Conservation (phyloP, 2,888 invertebrate genomes). For the Oxyteleia sp. region DNA sequence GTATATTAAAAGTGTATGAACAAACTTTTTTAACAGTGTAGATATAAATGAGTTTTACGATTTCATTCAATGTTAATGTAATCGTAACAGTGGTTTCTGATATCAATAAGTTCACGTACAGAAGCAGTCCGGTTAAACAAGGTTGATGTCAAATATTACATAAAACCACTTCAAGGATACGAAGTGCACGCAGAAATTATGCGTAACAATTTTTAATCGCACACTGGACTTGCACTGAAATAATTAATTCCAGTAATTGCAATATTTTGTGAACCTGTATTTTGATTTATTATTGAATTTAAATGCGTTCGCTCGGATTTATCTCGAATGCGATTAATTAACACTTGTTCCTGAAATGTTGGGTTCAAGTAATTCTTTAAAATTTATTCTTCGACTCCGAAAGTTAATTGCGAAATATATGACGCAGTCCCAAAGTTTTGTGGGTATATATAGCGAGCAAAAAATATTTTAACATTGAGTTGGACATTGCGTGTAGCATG, state of each 20-base stretch:
- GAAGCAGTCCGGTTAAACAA: conserved; percentile 50
- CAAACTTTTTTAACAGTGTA: no score
- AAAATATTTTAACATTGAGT: conserved; percentile 6
- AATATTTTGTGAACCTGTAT: conserved; percentile 7
- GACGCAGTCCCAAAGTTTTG: not conserved
- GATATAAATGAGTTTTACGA: no score
- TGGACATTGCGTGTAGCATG: not conserved
- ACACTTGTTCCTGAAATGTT: conserved; percentile 33
- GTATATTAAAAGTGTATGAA: no score
- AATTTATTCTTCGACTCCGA: conserved; percentile 9
- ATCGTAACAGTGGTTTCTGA: no score
- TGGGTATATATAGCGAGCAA: not conserved
- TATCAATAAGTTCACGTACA: conserved; percentile 49
- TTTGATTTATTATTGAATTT: conserved; percentile 4
- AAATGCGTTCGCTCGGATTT: conserved; percentile 21
- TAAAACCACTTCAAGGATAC: conserved; percentile 41
- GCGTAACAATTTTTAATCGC: conserved; percentile 3
- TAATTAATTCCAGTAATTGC: not conserved
- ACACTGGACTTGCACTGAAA: not conserved
- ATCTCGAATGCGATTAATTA: conserved; percentile 32
- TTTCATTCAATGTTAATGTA: no score
- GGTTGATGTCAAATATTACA: conserved; percentile 67
- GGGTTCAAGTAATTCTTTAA: conserved; percentile 10
- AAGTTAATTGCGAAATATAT: conserved; percentile 16
- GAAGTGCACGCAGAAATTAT: conserved; percentile 15